Conservation (phyloP, 1,140 invertebrate genomes). For the Drosophila pseudoananassae region DNA sequence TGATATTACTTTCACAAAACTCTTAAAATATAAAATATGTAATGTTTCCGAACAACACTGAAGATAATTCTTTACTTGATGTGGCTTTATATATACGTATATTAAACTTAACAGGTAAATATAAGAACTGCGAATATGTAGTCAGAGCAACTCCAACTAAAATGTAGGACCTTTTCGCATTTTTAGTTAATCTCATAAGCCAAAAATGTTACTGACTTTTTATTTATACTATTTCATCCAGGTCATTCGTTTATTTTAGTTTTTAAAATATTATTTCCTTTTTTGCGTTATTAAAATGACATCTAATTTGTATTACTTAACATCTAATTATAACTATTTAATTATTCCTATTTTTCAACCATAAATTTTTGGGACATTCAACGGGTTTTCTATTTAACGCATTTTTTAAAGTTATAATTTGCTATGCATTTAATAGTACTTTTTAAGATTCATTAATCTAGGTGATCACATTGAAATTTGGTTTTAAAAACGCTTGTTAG, state of each 20-base stretch:
- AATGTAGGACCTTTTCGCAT: not conserved
- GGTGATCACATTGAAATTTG: slow-evolving; percentile 81
- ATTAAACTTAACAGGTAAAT: slow-evolving; percentile 19
- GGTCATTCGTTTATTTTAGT: not conserved
- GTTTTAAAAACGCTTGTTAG: slow-evolving; percentile 75
- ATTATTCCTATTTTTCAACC: slow-evolving; percentile 16
- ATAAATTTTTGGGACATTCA: slow-evolving; percentile 20
- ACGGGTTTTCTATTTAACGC: slow-evolving; percentile 6
- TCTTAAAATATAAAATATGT: slow-evolving; percentile 50
- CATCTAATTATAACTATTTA: slow-evolving; percentile 30
- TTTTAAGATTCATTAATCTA: slow-evolving; percentile 66
- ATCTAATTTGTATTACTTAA: slow-evolving; percentile 22
- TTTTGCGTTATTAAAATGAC: slow-evolving; percentile 29
- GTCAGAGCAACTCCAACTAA: slow-evolving; percentile 1
- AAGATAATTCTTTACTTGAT: slow-evolving; percentile 51
- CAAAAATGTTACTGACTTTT: not conserved
- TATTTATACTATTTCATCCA: slow-evolving; percentile 4
- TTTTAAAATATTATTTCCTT: too few relatives aligned
- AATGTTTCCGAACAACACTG: slow-evolving; percentile 59
- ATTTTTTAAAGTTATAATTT: slow-evolving; percentile 34
- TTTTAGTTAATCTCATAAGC: not conserved
- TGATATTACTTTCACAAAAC: slow-evolving; percentile 66
- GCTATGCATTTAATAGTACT: slow-evolving; percentile 68
- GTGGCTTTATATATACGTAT: slow-evolving; percentile 19
- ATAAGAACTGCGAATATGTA: slow-evolving; percentile 9